Evolutionary conservation across 2,797 vertebrate genomes (phyloP), one percentile per base, ranked within the genome.

Genomic region (Acridotheres tristis): DNA sequence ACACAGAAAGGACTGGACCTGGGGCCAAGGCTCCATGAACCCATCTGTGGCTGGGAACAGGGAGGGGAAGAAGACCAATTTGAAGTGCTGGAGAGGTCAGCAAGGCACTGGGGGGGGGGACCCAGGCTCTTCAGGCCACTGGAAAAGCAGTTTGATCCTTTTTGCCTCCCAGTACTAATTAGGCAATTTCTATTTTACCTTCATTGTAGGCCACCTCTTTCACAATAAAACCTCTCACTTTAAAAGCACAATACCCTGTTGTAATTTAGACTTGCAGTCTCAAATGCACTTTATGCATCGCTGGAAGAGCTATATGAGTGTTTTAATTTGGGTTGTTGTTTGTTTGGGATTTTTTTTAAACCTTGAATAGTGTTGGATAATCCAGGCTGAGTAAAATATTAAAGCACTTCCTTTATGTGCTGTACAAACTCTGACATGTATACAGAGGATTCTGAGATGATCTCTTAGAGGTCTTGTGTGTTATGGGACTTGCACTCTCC

Each of bases 41-140:
- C 8, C 1, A 3, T 50, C 27, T 67, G 50, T 3, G 4, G 13
- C 48, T 38, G 65, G 38, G 29, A 68, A 21, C 50, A 9, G 47
- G 23, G 50, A 38, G 45, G 16, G 15, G 5, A 36, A 12, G n/a
- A 36, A 12, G n/a, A 40, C 34, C 36, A 17, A 6, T 17, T 36
- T 16, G 18, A 6, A 23, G 32, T 85, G 43, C 30, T 79, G 91
- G 55, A 5, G 43, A 45, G 22, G 7, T 15, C 34, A 91, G 19
- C 13, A 29, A 57, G n/a, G 38, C 9, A 8, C 13, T 0, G 0
- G 1, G 13, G 1, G 13, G 12, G 10, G 11, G 1, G 0, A 19
- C 38, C 7, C 5, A 25, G 20, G 48, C 38, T 74, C 38, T 86
- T n/a, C n/a, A 82, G 51, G n/a, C 30, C 65, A 1, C 32, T 80